phyloP scores from a whole-genome alignment of 2,113 vertebrate genomes.

The Entomyzon cyanotis region DNA sequence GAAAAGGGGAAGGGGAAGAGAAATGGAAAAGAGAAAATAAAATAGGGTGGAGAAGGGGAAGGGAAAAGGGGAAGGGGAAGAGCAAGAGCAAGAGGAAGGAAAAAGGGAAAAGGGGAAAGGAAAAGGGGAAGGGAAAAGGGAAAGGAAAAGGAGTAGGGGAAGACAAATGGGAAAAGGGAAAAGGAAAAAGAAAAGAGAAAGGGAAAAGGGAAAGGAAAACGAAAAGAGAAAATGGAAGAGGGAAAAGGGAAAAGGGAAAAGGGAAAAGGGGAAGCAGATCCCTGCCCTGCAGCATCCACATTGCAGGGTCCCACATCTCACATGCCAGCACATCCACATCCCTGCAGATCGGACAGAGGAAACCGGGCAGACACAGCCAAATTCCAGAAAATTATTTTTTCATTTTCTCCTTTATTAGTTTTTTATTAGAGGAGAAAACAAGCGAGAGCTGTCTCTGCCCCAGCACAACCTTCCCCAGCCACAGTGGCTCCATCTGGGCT shows the following conservation, averaged over 20 bases:
- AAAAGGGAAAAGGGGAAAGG: too few relatives aligned
- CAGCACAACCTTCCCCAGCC: not conserved
- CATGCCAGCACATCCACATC: not conserved
- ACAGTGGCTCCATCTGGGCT: not conserved
- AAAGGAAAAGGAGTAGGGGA: too few relatives aligned
- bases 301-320: not conserved
- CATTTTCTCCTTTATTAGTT: conserved; percentile 68
- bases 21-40: not conserved
- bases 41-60: not conserved
- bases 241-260: too few relatives aligned
- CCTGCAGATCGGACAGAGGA: not conserved
- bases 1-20: not conserved
- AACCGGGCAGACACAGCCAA: not conserved
- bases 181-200: not conserved
- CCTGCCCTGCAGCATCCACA: not conserved
- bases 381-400: conserved; percentile 65
- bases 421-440: conserved; percentile 61
- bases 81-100: not conserved
- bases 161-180: not conserved
- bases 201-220: too few relatives aligned
- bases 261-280: not conserved
- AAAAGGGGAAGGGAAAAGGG: fast-evolving
- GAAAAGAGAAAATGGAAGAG: too few relatives aligned
- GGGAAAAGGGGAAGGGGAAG: not conserved
- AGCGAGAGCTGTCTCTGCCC: not conserved